These are phyloP conservation scores for Hemithea aestivaria DNA, from an alignment of 2,888 invertebrate genomes.

Conservation along the genomic window DNA sequence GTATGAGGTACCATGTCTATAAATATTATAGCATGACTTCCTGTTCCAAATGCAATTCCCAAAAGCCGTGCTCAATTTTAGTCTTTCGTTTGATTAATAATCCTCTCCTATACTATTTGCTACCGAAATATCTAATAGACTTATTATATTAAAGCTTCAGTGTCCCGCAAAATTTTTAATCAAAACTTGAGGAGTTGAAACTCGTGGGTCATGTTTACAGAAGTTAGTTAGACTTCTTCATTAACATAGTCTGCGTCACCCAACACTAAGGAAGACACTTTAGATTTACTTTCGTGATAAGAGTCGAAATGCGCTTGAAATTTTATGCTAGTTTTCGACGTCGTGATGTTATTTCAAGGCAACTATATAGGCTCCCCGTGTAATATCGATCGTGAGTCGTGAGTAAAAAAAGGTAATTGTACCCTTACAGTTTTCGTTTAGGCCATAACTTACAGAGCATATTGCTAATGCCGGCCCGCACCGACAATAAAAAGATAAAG, in stretches of 20 bases:
- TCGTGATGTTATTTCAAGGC: constrained; percentile 5
- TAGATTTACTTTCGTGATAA: constrained; percentile 5
- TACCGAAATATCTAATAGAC: too few species aligned
- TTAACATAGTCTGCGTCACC: not conserved
- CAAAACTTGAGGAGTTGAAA: not conserved
- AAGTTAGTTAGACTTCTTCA: constrained; percentile 4
- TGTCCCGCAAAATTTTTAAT: too few species aligned
- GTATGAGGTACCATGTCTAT: too few species aligned
- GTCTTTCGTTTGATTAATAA: not conserved
- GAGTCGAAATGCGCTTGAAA: not conserved
- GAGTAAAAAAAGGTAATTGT: constrained; percentile 36
- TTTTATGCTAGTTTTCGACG: not conserved
- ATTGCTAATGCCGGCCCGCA: constrained; percentile 56
- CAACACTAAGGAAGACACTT: constrained; percentile 6
- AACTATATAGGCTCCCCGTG: constrained; percentile 10
- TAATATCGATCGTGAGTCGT: constrained; percentile 21
- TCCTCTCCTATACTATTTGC: too few species aligned
- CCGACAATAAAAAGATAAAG: constrained; percentile 65
- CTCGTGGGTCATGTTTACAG: not conserved
- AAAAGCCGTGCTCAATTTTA: too few species aligned
- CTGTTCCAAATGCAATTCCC: not conserved
- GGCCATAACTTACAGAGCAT: constrained; percentile 53
- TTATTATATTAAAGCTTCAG: too few species aligned
- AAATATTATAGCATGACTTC: too few species aligned
- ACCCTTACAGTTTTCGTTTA: constrained; percentile 41